phyloP scores from a whole-genome alignment of 1,140 invertebrate genomes.

The Coenobita brevimanus region DNA sequence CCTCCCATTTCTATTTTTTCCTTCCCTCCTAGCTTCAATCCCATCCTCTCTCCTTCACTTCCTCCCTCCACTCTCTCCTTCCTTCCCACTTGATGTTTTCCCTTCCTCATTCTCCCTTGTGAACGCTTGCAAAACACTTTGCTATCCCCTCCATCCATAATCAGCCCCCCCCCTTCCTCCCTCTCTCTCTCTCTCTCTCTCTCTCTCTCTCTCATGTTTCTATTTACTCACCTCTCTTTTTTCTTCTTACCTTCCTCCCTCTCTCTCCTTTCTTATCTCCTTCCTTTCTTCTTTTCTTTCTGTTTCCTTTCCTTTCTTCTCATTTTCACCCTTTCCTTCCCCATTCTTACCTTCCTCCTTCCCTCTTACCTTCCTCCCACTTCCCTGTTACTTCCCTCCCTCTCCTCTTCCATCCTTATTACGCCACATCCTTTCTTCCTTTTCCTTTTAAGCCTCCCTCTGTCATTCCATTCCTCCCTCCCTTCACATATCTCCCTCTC shows the following conservation, averaged over 20 bases:
- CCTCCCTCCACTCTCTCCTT: neutral
- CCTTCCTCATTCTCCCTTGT: neutral
- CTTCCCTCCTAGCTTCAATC: neutral
- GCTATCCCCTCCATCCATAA: neutral
- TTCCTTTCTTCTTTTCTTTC: neutral
- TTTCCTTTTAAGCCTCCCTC: no score
- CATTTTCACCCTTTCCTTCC: neutral
- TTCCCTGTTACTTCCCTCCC: no score
- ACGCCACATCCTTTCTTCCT: no score
- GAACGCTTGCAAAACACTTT: no score
- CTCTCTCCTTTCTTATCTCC: neutral
- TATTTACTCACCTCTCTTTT: neutral
- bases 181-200: neutral
- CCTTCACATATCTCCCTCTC: no score
- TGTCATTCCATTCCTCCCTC: no score
- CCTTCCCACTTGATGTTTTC: neutral
- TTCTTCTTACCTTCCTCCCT: no score
- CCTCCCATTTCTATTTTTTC: neutral
- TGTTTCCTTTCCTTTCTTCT: neutral
- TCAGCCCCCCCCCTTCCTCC: neutral
- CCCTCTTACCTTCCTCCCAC: neutral
- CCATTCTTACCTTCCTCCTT: neutral
- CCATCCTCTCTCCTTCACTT: neutral
- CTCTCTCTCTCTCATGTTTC: no score
- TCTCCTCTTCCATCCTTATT: no score